Percentiles rank a stretch among this genome's conserved stretches.
Evolutionary conservation across 2,888 invertebrate species (phyloP).

Genomic region (Muschampia plurimacula): DNA sequence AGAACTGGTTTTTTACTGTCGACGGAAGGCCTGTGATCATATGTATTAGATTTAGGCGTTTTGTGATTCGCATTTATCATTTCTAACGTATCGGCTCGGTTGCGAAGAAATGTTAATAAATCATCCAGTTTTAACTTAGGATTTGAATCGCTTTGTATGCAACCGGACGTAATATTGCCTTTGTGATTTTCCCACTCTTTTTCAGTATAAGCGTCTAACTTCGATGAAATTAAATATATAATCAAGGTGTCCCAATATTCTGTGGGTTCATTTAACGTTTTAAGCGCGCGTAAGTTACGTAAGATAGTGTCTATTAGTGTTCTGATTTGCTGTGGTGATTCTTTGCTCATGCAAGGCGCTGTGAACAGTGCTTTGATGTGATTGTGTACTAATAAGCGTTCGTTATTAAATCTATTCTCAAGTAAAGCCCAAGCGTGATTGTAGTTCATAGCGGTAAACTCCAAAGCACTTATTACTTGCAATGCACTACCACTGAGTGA

Average conservation of each 20-base stretch:
- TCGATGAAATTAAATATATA: conserved; percentile 35
- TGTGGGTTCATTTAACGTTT: neutral
- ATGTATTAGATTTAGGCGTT: no score
- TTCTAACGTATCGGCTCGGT: conserved; percentile 23
- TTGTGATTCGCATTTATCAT: neutral
- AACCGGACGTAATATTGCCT: neutral
- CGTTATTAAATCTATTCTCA: conserved; percentile 27
- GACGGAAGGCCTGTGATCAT: no score
- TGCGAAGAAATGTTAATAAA: conserved; percentile 28
- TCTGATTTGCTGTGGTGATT: conserved; percentile 24
- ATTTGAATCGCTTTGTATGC: no score
- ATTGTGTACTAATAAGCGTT: conserved; percentile 31
- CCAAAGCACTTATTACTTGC: conserved; percentile 38
- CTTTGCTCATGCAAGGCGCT: conserved; percentile 6
- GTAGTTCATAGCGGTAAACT: conserved; percentile 37
- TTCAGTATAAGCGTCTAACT: conserved; percentile 37
- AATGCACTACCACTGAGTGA: conserved; percentile 29
- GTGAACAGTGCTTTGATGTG: conserved; percentile 32
- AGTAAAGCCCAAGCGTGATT: conserved; percentile 34
- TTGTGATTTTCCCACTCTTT: conserved; percentile 33
- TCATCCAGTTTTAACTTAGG: conserved; percentile 4
- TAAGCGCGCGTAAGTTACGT: conserved; percentile 19
- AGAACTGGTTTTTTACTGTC: no score
- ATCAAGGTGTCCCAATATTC: conserved; percentile 33
- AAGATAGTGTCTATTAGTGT: conserved; percentile 27